phyloP scores from a whole-genome alignment of 1,140 invertebrate species.

The Lithobius niger region DNA sequence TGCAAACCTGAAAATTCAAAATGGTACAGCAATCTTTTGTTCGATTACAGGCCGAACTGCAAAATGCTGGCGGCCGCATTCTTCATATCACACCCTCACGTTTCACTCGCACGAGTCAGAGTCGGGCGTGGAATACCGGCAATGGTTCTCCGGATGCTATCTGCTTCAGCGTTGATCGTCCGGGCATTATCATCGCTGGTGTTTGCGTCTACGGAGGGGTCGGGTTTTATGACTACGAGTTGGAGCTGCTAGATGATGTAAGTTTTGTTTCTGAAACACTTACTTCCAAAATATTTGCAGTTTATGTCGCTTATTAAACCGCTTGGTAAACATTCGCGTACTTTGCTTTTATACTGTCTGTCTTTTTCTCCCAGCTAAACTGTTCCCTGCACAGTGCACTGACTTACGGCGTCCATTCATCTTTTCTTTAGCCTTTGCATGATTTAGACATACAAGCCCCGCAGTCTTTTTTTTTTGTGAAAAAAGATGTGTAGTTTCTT shows the following conservation, averaged over 20 bases:
- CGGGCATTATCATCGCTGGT: constrained; percentile 77
- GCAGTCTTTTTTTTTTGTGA: too few relatives aligned
- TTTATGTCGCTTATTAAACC: too few relatives aligned
- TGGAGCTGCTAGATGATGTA: constrained; percentile 78
- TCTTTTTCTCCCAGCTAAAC: too few relatives aligned
- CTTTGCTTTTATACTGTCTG: too few relatives aligned
- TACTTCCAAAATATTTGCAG: not conserved
- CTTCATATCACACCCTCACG: constrained; percentile 74
- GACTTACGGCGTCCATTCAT: too few relatives aligned
- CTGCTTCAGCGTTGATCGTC: constrained; percentile 79
- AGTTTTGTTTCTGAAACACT: constrained; percentile 27
- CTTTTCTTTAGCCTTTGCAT: too few relatives aligned
- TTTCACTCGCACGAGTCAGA: constrained; percentile 76
- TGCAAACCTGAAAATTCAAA: too few relatives aligned
- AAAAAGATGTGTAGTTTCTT: too few relatives aligned
- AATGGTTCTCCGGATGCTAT: constrained; percentile 94
- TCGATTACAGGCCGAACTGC: constrained; percentile 27
- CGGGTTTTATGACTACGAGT: constrained; percentile 75
- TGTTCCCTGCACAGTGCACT: too few relatives aligned
- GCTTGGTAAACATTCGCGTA: too few relatives aligned
- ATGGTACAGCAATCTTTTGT: not conserved
- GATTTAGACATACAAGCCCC: too few relatives aligned
- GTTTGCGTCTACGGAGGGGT: constrained; percentile 77
- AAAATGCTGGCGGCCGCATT: constrained; percentile 42
- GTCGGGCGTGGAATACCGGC: constrained; percentile 88